Percentiles rank a stretch among this genome's conserved stretches.
phyloP scores from a whole-genome alignment of 2,888 invertebrate species.

The Clitarchus hookeri region DNA sequence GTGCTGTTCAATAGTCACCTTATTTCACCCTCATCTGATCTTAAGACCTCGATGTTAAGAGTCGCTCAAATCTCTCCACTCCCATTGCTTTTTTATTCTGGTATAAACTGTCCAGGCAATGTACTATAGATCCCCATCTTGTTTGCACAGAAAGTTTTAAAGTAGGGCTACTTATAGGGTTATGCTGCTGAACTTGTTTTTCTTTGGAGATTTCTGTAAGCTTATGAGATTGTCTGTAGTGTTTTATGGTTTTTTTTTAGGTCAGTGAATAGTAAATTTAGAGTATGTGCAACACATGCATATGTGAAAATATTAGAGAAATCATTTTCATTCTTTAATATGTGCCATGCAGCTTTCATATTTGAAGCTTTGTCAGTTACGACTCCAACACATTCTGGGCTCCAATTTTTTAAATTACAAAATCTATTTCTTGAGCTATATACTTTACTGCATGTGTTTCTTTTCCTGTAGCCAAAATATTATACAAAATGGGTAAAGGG shows the following conservation, averaged over 20 bases:
- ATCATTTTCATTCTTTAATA: not conserved
- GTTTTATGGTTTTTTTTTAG: not conserved
- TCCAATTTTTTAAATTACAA: not conserved
- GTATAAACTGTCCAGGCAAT: not conserved
- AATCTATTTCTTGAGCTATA: not conserved
- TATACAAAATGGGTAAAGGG: not conserved
- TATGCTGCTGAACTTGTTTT: not conserved
- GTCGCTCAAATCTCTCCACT: too few relatives aligned
- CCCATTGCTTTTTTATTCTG: too few relatives aligned
- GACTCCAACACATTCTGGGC: not conserved
- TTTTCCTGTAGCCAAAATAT: not conserved
- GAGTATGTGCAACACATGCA: not conserved
- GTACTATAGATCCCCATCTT: not conserved
- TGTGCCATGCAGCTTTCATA: not conserved
- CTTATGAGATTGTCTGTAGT: not conserved
- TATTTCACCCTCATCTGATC: too few relatives aligned
- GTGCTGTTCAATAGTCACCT: too few relatives aligned
- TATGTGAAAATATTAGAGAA: not conserved
- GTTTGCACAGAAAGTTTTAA: not conserved
- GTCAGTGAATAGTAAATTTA: not conserved
- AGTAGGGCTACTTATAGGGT: not conserved
- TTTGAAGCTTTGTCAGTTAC: not conserved
- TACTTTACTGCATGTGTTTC: not conserved
- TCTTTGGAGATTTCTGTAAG: constrained; percentile 1
- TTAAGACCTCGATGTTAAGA: too few relatives aligned